Conservation (phyloP, 2,888 invertebrate species). For the Heliconius erato region DNA sequence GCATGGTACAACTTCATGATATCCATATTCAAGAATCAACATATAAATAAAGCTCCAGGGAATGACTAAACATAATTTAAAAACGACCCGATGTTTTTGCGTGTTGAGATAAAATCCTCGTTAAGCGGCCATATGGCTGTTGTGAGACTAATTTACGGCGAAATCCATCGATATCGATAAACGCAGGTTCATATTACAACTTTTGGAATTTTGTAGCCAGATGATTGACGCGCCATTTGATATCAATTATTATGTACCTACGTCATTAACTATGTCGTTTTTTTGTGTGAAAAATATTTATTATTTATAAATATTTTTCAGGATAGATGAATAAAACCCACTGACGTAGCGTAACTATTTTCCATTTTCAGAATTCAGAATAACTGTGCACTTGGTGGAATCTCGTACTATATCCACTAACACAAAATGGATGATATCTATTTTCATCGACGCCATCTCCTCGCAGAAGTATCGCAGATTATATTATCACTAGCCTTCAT, state of each 20-base stretch:
- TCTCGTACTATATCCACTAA: too few relatives aligned
- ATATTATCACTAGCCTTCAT: too few relatives aligned
- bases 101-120: conserved; percentile 60
- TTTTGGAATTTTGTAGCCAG: conserved; percentile 24
- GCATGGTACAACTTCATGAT: background rate
- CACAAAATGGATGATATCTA: too few relatives aligned
- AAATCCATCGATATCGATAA: conserved; percentile 46
- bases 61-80: conserved; percentile 14
- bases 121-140: conserved; percentile 53
- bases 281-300: too few relatives aligned
- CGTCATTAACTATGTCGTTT: background rate
- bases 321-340: too few relatives aligned
- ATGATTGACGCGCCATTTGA: conserved; percentile 1
- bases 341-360: too few relatives aligned
- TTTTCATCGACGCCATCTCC: too few relatives aligned
- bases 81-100: conserved; percentile 23
- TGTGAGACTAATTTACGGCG: conserved; percentile 46
- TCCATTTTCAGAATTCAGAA: too few relatives aligned
- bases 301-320: too few relatives aligned
- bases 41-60: background rate
- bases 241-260: conserved; percentile 6
- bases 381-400: too few relatives aligned
- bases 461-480: too few relatives aligned
- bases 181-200: conserved; percentile 43
- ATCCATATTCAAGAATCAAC: too few relatives aligned